A percentile compares a stretch with the other conserved stretches of the same genome.
Conservation (phyloP, 2,888 invertebrate species). For the Mycogona germanica region DNA sequence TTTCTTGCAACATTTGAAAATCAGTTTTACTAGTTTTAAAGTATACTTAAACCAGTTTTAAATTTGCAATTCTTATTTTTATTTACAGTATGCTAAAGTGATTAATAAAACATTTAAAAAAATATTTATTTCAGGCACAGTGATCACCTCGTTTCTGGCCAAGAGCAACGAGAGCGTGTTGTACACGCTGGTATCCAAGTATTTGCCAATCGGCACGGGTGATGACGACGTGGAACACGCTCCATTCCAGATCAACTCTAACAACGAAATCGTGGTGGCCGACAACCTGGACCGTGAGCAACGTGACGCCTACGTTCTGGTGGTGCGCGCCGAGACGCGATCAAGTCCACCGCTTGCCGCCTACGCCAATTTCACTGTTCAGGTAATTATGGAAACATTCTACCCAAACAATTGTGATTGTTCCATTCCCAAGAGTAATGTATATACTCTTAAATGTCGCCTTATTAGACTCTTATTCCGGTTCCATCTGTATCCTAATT, state of each 20-base stretch:
- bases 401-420: no score
- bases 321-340: constrained; percentile 55
- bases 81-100: not conserved
- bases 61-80: not conserved
- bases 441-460: no score
- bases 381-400: no score
- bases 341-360: constrained; percentile 57
- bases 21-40: not conserved
- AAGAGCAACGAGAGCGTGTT: constrained; percentile 47
- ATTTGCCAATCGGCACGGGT: constrained; percentile 33
- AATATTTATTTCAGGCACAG: constrained; percentile 39
- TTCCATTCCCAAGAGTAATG: no score
- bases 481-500: no score
- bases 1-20: not conserved
- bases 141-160: constrained; percentile 54
- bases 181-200: constrained; percentile 44
- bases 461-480: no score
- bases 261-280: constrained; percentile 59
- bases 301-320: constrained; percentile 53
- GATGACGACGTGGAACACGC: constrained; percentile 40
- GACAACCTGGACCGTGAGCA: constrained; percentile 63
- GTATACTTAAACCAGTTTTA: not conserved
- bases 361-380: constrained; percentile 56
- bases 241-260: constrained; percentile 49
- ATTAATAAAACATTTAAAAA: not conserved